Percentiles rank a stretch among this genome's conserved stretches.
Evolutionary conservation across 1,140 invertebrate genomes (phyloP).

Genomic region (Drosophila pectinifera): DNA sequence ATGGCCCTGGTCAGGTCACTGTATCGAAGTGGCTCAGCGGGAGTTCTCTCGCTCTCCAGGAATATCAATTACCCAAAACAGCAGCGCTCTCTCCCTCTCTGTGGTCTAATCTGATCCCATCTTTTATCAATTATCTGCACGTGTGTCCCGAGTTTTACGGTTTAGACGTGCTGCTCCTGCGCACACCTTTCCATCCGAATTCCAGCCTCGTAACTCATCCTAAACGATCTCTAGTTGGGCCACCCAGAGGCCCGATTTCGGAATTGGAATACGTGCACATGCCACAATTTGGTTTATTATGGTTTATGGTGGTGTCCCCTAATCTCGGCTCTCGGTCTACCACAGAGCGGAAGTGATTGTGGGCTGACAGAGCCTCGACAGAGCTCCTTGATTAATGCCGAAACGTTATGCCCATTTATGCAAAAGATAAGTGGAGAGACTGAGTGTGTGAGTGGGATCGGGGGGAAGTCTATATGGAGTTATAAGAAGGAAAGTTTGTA

Average conservation of each 20-base stretch:
- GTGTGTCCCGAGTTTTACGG: slow-evolving; percentile 54
- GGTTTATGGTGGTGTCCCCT: slow-evolving; percentile 17
- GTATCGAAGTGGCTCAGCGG: slow-evolving; percentile 58
- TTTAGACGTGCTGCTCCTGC: slow-evolving; percentile 39
- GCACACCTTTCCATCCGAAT: slow-evolving; percentile 42
- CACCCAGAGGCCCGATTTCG: slow-evolving; percentile 42
- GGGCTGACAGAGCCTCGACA: slow-evolving; percentile 10
- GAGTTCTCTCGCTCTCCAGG: slow-evolving; percentile 28
- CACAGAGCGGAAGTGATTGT: slow-evolving; percentile 58
- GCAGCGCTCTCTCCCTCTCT: too few species aligned
- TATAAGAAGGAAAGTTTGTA: neutral
- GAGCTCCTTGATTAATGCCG: slow-evolving; percentile 28
- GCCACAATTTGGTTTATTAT: slow-evolving; percentile 75
- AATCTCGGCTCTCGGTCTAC: slow-evolving; percentile 25
- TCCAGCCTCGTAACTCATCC: slow-evolving; percentile 72
- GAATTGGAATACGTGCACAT: slow-evolving; percentile 63
- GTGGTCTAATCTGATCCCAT: slow-evolving; percentile 63
- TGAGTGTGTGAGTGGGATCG: slow-evolving; percentile 6
- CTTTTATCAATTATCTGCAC: slow-evolving; percentile 72
- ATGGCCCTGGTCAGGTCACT: slow-evolving; percentile 46
- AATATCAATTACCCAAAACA: slow-evolving; percentile 76
- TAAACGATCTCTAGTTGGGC: slow-evolving; percentile 61
- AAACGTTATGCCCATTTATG: slow-evolving; percentile 56
- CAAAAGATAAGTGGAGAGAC: slow-evolving; percentile 21
- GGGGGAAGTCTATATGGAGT: neutral